Evolutionary conservation across 2,888 invertebrate species (phyloP).

Genomic region (Adela reaumurella): DNA sequence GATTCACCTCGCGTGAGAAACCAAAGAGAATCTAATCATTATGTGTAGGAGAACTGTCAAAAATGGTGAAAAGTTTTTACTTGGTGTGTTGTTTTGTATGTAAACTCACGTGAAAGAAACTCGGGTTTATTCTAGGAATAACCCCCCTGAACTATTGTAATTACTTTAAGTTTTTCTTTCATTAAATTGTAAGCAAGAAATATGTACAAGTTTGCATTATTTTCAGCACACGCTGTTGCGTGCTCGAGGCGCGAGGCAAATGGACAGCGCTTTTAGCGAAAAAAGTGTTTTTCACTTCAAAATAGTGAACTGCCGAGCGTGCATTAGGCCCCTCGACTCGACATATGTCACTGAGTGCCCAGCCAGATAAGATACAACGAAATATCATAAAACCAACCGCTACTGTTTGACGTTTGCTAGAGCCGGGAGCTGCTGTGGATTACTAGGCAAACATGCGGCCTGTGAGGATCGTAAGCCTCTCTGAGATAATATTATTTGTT

Average conservation of each 20-base stretch:
- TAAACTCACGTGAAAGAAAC: too few relatives aligned
- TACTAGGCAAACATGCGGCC: neutral
- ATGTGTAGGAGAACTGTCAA: too few relatives aligned
- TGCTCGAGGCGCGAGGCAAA: neutral
- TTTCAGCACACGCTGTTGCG: neutral
- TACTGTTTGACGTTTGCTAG: conserved; percentile 39
- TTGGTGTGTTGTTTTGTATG: too few relatives aligned
- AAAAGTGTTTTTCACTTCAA: neutral
- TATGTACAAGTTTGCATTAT: too few relatives aligned
- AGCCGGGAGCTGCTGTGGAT: neutral
- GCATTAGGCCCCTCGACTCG: conserved; percentile 39
- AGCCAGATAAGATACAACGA: conserved; percentile 51
- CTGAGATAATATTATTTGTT: neutral
- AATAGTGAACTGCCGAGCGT: conserved; percentile 8
- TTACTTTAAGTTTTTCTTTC: too few relatives aligned
- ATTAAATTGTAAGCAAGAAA: too few relatives aligned
- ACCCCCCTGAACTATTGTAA: too few relatives aligned
- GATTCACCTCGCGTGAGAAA: too few relatives aligned
- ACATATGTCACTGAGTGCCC: conserved; percentile 49
- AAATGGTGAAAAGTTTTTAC: too few relatives aligned
- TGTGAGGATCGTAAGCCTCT: neutral
- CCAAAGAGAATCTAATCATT: too few relatives aligned
- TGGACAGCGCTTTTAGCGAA: neutral
- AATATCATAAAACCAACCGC: conserved; percentile 47
- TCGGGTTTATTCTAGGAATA: too few relatives aligned